Base-by-base conservation (phyloP, 2,113 vertebrate species). In the Scophthalmus maximus region DNA sequence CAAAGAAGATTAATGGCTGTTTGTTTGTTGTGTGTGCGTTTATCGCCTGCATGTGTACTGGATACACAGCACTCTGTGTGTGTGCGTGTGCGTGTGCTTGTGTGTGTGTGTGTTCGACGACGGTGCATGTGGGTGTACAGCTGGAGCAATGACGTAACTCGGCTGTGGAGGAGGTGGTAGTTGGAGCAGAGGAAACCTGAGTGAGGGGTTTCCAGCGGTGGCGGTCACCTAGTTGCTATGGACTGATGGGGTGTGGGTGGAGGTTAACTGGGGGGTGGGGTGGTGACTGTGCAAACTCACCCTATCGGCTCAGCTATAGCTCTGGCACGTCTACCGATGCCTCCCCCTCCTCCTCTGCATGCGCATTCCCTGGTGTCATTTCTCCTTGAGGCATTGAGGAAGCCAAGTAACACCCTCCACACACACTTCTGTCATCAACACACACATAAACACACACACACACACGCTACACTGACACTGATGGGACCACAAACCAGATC, bases 281-380 rank as follows among this genome's bases (percentile, higher is more conserved):
- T 58, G 70, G 81, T 88, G 79, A 81, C 83, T 82, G 83, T 81
- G 78, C 79, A 75, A 87, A 81, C 73, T 81, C 79, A 38, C 20
- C 73, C 73, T 72, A 75, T 80, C 71, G 44, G 70, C 73, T 84
- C 44, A 63, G 80, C 83, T 75, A 72, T 26, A 68, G 82, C 76
- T 75, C 57, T 47, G 68, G 64, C 62, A 79, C 57, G 27, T 88
- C 82, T 68, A 56, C 34, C 20, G 6, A 44, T 49, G 70, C 51
- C 68, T 46, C 72, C 80, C 62, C 72, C 69, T 1, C 63, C 56
- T 59, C 55, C 51, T 23, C 76, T 76, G 79, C 68, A 85, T 82
- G 86, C 82, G 57, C 81, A 87, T 78, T 82, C 75, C 68, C 87
- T 78, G 58, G 69, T 87, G 78, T 85, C 87, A 89, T 87, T 88